Evolutionary conservation across 1,140 invertebrate genomes (phyloP), one percentile per base, ranked within the genome.

Genomic region (Camponotus vicinus): DNA sequence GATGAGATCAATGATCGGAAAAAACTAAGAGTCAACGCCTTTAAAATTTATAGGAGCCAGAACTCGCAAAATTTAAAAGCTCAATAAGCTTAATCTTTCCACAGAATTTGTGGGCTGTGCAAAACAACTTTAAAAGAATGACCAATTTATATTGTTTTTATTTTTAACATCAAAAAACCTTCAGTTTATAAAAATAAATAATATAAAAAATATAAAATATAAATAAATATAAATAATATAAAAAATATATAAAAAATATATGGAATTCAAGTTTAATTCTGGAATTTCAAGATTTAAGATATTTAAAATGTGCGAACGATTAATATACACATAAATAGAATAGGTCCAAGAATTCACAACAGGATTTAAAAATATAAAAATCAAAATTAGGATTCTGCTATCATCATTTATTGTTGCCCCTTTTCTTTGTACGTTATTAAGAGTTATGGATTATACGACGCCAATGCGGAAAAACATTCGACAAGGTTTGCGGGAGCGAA

Each of bases 391-490:
- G 37, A 59, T 57, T 42, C 21, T 66, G 18, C 9, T 77, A 61
- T 34, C n/a, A 45, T 49, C 7, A 21, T 61, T 59, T 63, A 32
- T 37, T 13, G 8, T 15, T 6, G 59, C 27, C 7, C 11, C 32
- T 45, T 27, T 70, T 6, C 15, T 21, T 34, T 15, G 4, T 37
- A 18, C 27, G 66, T 79, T 89, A 63, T 57, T 49, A 86, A 82
- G 76, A 79, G 52, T 76, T 75, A 63, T 77, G 69, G 63, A 86
- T 85, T 67, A 73, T 45, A 71, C 21, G 55, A 52, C 63, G 66
- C 83, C 85, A 52, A 89, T 71, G 64, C 63, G 70, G 83, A 89
- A 70, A 88, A 67, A 73, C 71, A 89, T 86, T 89, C 63, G 79
- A 73, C 66, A 18, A 85, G 27, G 69, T 71, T 40, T 67, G 90